Evolutionary conservation across 1,140 invertebrate genomes (phyloP), one percentile per base, ranked within the genome.

Genomic region (Aphis craccivora): DNA sequence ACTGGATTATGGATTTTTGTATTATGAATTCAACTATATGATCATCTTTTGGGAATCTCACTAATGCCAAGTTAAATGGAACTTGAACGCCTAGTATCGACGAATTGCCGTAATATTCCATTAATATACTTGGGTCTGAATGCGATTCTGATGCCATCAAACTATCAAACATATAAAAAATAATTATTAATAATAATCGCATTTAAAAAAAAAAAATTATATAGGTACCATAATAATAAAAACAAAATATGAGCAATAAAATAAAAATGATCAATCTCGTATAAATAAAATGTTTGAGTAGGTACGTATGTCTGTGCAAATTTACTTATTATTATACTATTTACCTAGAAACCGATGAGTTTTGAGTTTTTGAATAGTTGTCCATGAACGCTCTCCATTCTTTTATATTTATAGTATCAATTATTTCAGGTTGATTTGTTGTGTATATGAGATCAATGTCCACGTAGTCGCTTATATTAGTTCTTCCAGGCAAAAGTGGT

Each of bases 371-470:
- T 37, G 5, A 30, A 37, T 95, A 97, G 2, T 96, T 95, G 93
- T 97, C 96, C 22, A 97, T 94, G 1, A 97, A 94, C 2, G 96
- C 94, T 94, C 97, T 95, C 96, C 96, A 97, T 93, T 96, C 95
- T 53, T 96, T 95, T 9, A n/a, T n/a, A n/a, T n/a, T n/a, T n/a
- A 98, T 95, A 94, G 97, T 95, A 81, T 96, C 95, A 94, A 96
- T 96, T 0, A 96, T 96, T 94, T 96, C 96, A 0, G 96, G 95
- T 93, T 95, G 95, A 94, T 97, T 96, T 94, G 95, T 96, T 2
- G 97, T 97, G 94, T 97, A 96, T 55, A 96, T 96, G 93, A 97
- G 97, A 23, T 95, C 88, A 0, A 97, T 94, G 93, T 96, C 93
- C 0, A 4, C 1, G 37, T 90, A 90, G 18, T 76, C 25, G 18